Percentiles rank a stretch among this genome's conserved stretches.
phyloP scores from a whole-genome alignment of 1,140 invertebrate genomes.

The Berghia stephanieae region DNA sequence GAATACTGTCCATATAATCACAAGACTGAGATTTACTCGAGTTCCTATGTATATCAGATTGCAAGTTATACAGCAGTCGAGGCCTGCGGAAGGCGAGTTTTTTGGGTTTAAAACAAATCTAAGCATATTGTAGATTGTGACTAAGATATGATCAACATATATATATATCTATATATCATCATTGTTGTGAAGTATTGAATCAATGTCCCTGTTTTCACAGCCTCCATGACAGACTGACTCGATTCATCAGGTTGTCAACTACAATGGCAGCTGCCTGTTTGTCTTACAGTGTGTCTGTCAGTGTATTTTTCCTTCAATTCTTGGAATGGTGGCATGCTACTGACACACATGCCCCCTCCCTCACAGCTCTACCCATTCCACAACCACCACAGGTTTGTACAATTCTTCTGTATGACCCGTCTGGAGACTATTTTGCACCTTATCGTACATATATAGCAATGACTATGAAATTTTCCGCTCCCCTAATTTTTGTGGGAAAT shows the following conservation, averaged over 20 bases:
- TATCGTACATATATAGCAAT: too few relatives aligned
- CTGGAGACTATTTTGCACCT: too few relatives aligned
- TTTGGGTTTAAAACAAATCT: too few relatives aligned
- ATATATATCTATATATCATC: neutral
- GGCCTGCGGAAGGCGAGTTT: too few relatives aligned
- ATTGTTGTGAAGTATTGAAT: neutral
- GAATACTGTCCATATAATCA: too few relatives aligned
- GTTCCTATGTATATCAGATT: too few relatives aligned
- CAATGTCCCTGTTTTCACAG: constrained; percentile 31
- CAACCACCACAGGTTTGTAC: constrained; percentile 69
- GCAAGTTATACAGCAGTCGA: too few relatives aligned
- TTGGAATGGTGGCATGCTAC: constrained; percentile 74
- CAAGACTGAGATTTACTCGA: too few relatives aligned
- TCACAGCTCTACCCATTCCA: constrained; percentile 72
- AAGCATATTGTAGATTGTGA: too few relatives aligned
- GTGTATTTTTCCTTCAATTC: constrained; percentile 78
- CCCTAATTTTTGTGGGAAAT: too few relatives aligned
- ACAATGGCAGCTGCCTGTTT: constrained; percentile 50
- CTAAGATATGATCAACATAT: neutral
- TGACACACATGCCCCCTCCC: constrained; percentile 55
- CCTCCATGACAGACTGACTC: constrained; percentile 19
- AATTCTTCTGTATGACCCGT: too few relatives aligned
- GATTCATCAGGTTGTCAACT: constrained; percentile 32
- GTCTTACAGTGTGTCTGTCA: constrained; percentile 72
- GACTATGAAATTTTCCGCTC: too few relatives aligned